Evolutionary conservation across 1,140 invertebrate genomes (phyloP).

Genomic region (Macrostomum lignano): DNA sequence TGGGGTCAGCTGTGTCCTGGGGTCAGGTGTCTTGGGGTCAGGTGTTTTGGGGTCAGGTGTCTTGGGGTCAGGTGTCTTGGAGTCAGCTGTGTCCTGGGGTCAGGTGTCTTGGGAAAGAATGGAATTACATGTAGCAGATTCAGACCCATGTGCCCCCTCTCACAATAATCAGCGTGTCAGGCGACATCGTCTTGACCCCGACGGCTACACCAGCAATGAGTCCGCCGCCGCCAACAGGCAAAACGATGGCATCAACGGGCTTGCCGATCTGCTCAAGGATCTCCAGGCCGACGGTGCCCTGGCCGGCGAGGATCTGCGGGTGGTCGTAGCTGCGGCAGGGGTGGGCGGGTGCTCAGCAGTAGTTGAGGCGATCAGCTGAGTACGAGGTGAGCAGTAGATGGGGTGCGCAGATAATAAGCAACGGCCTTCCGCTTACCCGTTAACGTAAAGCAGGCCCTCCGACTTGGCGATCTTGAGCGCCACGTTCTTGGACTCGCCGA

Average conservation of each 20-base stretch:
- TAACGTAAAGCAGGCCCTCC: constrained; percentile 1
- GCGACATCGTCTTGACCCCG: constrained; percentile 52
- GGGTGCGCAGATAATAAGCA: neutral
- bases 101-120: no score
- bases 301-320: constrained; percentile 64
- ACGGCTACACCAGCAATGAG: constrained; percentile 55
- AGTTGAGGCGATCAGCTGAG: no score
- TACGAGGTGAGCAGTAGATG: neutral
- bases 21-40: no score
- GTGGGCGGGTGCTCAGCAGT: no score
- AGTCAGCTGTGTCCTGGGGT: no score
- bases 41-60: no score
- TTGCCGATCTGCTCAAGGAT: constrained; percentile 49
- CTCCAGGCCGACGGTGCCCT: constrained; percentile 65
- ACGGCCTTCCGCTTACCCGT: constrained; percentile 7
- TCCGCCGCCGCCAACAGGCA: constrained; percentile 64
- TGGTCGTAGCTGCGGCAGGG: constrained; percentile 59
- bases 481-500: constrained; percentile 1
- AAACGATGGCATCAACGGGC: constrained; percentile 31
- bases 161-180: constrained; percentile 37
- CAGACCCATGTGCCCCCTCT: no score
- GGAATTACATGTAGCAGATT: neutral
- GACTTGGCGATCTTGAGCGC: constrained; percentile 4
- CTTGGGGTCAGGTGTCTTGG: no score
- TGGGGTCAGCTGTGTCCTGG: no score